Percentiles rank a stretch among this genome's conserved stretches.
These are phyloP conservation scores for Phallusia fumigata DNA, from an alignment of 23 tunicate species.

Conservation along the genomic window DNA sequence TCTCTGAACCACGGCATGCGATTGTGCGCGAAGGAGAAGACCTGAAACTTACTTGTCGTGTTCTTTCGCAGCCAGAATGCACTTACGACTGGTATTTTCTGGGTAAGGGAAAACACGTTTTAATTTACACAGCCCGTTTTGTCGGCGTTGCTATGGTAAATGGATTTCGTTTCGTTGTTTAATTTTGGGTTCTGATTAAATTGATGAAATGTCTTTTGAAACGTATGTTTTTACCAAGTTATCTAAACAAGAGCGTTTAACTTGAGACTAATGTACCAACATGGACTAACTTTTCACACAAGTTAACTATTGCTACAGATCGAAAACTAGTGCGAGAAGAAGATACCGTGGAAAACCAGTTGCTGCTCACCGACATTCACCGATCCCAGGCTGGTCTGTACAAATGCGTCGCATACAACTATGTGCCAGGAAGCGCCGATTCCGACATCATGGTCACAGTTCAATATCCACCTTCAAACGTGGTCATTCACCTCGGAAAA, in stretches of 20 bases:
- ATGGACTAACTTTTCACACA: no score
- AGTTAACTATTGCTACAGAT: no score
- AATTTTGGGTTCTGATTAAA: no score
- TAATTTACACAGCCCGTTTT: no score
- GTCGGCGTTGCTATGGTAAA: no score
- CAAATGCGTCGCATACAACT: slow-evolving; percentile 69
- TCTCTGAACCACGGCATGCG: slow-evolving; percentile 21
- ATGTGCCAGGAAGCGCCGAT: slow-evolving; percentile 72
- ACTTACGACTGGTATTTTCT: slow-evolving; percentile 62
- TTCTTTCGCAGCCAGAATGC: slow-evolving; percentile 49
- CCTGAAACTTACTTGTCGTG: slow-evolving; percentile 42
- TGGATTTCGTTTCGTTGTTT: no score
- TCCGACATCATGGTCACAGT: slow-evolving; percentile 45
- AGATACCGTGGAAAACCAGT: slow-evolving; percentile 10
- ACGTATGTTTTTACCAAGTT: no score
- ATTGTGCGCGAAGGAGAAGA: slow-evolving; percentile 40
- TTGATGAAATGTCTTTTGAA: no score
- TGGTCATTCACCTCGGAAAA: background rate
- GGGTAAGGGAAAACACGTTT: slow-evolving; percentile 28
- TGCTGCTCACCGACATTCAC: slow-evolving; percentile 8
- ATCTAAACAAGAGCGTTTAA: no score
- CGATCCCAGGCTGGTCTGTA: slow-evolving; percentile 74
- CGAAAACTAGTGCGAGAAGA: background rate
- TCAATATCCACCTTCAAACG: slow-evolving; percentile 60
- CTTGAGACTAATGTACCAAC: no score